A percentile compares a stretch with the other conserved stretches of the same genome.
These are phyloP conservation scores for Drosophila nebulosa DNA, from an alignment of 1,140 invertebrate species.

Conservation along the genomic window DNA sequence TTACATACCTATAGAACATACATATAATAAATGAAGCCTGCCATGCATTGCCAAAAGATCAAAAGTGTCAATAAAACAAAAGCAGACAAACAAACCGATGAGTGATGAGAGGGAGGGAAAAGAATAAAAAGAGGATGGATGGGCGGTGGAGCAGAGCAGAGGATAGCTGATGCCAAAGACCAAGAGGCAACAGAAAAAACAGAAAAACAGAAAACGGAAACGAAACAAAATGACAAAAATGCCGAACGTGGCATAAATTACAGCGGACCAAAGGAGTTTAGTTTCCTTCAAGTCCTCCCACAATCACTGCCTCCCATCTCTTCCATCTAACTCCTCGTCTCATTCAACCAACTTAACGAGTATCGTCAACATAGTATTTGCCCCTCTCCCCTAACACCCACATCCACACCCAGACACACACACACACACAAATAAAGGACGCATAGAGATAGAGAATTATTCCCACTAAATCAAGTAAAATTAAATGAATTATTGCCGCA, in stretches of 20 bases:
- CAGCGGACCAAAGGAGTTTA: slow-evolving; percentile 13
- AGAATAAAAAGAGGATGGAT: neutral
- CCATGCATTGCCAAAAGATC: slow-evolving; percentile 63
- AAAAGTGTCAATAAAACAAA: slow-evolving; percentile 79
- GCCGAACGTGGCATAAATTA: slow-evolving; percentile 78
- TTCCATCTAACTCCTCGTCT: neutral
- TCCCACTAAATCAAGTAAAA: slow-evolving; percentile 74
- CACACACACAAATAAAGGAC: neutral
- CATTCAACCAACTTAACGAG: neutral
- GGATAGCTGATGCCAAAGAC: too few species aligned
- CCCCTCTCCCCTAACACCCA: neutral
- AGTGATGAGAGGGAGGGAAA: slow-evolving; percentile 6
- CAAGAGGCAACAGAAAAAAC: too few species aligned
- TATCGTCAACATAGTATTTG: neutral
- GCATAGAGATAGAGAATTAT: slow-evolving; percentile 1
- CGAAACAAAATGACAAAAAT: slow-evolving; percentile 71
- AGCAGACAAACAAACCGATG: slow-evolving; percentile 54
- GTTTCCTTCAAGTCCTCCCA: neutral
- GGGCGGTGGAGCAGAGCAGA: too few species aligned
- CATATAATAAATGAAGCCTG: slow-evolving; percentile 72
- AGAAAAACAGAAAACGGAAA: slow-evolving; percentile 13
- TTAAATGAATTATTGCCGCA: slow-evolving; percentile 78
- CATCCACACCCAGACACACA: neutral
- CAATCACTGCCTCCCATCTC: neutral
- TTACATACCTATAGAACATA: neutral